Evolutionary conservation across 1,140 invertebrate species (phyloP).

Genomic region (Microplitis mediator): DNA sequence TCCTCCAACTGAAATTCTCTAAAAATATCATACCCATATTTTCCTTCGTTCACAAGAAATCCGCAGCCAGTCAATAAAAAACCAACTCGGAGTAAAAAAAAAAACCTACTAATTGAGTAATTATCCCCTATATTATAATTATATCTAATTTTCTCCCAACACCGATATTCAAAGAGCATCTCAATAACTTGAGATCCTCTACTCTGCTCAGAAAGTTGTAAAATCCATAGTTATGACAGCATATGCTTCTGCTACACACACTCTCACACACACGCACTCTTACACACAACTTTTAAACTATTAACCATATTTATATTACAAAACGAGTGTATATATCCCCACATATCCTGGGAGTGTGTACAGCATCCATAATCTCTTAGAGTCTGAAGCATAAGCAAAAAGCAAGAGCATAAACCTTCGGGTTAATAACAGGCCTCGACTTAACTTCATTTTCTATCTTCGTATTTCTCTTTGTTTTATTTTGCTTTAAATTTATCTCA

Average conservation of each 20-base stretch:
- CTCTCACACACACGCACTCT: not conserved
- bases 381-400: slow-evolving; percentile 48
- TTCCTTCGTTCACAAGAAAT: too few species aligned
- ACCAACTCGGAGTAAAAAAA: not conserved
- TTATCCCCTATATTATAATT: not conserved
- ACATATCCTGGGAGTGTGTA: too few species aligned
- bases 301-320: slow-evolving; percentile 63
- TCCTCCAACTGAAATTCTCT: too few species aligned
- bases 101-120: too few species aligned
- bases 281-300: slow-evolving; percentile 60
- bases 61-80: too few species aligned
- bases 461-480: slow-evolving; percentile 14
- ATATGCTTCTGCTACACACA: slow-evolving; percentile 46
- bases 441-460: slow-evolving; percentile 45
- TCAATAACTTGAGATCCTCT: not conserved
- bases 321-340: slow-evolving; percentile 37
- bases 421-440: slow-evolving; percentile 60
- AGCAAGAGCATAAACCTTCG: slow-evolving; percentile 58
- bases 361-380: slow-evolving; percentile 22
- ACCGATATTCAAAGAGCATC: too few species aligned
- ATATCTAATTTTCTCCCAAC: not conserved
- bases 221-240: slow-evolving; percentile 59
- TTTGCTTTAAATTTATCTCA: slow-evolving; percentile 1
- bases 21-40: too few species aligned
- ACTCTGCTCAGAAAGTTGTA: slow-evolving; percentile 51